Conservation (phyloP, 2,797 vertebrate species). For the Setipinna tenuifilis region DNA sequence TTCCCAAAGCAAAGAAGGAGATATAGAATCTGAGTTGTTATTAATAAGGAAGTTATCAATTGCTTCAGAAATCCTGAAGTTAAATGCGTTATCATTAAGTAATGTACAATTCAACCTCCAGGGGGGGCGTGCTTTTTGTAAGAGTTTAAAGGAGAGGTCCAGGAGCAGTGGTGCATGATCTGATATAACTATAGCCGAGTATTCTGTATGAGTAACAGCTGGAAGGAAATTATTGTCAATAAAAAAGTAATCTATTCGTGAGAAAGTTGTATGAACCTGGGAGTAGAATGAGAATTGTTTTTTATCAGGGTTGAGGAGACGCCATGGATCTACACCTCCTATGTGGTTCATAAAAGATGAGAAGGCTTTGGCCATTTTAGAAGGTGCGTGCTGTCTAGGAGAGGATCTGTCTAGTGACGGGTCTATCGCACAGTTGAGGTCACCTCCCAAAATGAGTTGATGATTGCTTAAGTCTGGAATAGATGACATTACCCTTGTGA, state of each 20-base stretch:
- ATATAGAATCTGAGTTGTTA: not conserved
- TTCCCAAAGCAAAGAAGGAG: slow-evolving; percentile 3
- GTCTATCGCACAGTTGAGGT: not conserved
- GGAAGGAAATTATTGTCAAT: not conserved
- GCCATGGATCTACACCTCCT: no score
- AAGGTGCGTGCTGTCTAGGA: not conserved
- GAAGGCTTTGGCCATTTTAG: not conserved
- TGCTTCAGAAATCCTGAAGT: not conserved
- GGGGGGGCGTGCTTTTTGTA: not conserved
- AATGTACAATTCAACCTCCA: slow-evolving; percentile 9
- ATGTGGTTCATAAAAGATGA: not conserved
- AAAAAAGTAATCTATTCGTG: not conserved
- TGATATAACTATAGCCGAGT: slow-evolving; percentile 25
- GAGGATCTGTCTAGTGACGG: not conserved
- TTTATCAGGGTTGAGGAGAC: not conserved
- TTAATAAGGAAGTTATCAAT: slow-evolving; percentile 27
- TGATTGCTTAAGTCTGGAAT: not conserved
- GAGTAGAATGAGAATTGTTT: not conserved
- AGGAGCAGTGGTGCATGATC: not conserved
- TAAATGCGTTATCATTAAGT: slow-evolving; percentile 19
- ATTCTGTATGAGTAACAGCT: not conserved
- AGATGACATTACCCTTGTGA: no score
- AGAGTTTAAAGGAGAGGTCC: not conserved
- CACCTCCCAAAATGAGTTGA: not conserved
- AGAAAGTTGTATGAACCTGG: not conserved